Percentiles rank a stretch among this genome's conserved stretches.
Conservation (phyloP, 2,888 invertebrate species). For the Antheraea yamamai region DNA sequence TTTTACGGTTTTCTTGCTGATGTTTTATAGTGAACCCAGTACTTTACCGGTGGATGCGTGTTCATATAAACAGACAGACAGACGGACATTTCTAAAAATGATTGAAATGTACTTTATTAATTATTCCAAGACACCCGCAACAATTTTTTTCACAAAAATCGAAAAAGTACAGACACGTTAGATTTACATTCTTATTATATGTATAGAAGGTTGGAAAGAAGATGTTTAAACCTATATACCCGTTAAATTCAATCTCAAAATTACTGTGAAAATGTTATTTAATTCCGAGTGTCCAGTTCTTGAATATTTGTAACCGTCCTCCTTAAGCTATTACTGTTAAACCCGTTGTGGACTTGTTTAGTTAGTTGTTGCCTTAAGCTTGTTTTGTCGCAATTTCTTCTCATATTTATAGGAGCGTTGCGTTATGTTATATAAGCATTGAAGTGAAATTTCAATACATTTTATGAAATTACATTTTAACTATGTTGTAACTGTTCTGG, state of each 20-base stretch:
- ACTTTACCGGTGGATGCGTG: too few species aligned
- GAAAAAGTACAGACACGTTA: too few species aligned
- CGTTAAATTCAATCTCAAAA: neutral
- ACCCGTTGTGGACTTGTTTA: slow-evolving; percentile 55
- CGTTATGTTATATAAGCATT: slow-evolving; percentile 15
- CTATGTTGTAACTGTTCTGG: slow-evolving; percentile 6
- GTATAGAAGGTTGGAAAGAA: too few species aligned
- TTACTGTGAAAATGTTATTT: neutral
- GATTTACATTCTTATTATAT: too few species aligned
- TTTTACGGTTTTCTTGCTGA: too few species aligned
- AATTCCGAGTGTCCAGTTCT: neutral
- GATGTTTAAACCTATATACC: neutral
- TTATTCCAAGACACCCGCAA: too few species aligned
- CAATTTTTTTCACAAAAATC: too few species aligned
- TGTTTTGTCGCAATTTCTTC: slow-evolving; percentile 45
- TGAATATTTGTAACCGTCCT: slow-evolving; percentile 13
- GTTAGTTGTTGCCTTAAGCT: slow-evolving; percentile 40
- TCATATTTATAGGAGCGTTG: slow-evolving; percentile 8
- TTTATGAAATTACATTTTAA: neutral
- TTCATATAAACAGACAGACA: too few species aligned
- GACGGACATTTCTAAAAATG: too few species aligned
- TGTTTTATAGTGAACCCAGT: too few species aligned
- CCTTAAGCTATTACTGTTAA: slow-evolving; percentile 37
- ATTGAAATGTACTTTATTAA: too few species aligned
- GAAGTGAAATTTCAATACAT: slow-evolving; percentile 11